Base-by-base conservation (phyloP, 2,888 invertebrate species). In the Cryptocheilus praepositus region DNA sequence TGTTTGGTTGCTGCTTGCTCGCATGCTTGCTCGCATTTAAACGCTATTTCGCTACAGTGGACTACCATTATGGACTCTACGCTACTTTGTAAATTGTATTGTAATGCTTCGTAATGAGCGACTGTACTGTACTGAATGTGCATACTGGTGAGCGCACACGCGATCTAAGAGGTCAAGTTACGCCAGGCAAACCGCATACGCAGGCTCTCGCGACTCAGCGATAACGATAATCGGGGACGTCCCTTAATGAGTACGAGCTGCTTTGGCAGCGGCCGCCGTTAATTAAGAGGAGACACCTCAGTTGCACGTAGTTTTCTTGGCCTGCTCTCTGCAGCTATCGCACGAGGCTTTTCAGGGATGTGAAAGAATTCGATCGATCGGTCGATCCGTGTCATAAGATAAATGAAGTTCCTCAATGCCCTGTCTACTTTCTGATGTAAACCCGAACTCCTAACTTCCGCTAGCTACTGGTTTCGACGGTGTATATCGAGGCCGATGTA, bases 1-100 rank as follows among this genome's bases (percentile, higher is more conserved):
- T 59, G 49, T 65, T 63, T 57, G 60, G 45, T 64, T 25, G 64
- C 71, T 74, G 56, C 66, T 70, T 58, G 16, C 18, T 49, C 49
- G 46, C 28, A 65, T 64, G 64, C 61, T 70, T 63, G 58, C 67
- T 65, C 73, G 73, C 72, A 16, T 81, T 84, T 84, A 81, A 83
- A 82, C 66, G 81, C 87, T 87, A 87, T 87, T 87, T 87, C 87
- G 87, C 87, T 87, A 87, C 85, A 83, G 84, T 87, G 87, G 86
- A 86, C 85, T 87, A 87, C 82, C 81, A 76, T 81, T 86, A 86
- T 87, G 86, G 86, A 82, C 80, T 81, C 87, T 87, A 87, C 83
- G 73, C 85, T 87, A 87, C 83, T 86, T 84, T 87, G 87, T 86
- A 86, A 81, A 84, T 77, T 85, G 82, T 86, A 83, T 78, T 85